A percentile compares a stretch with the other conserved stretches of the same genome.
Evolutionary conservation across 2,888 invertebrate species (phyloP).

Genomic region (Raillietiella orientalis): DNA sequence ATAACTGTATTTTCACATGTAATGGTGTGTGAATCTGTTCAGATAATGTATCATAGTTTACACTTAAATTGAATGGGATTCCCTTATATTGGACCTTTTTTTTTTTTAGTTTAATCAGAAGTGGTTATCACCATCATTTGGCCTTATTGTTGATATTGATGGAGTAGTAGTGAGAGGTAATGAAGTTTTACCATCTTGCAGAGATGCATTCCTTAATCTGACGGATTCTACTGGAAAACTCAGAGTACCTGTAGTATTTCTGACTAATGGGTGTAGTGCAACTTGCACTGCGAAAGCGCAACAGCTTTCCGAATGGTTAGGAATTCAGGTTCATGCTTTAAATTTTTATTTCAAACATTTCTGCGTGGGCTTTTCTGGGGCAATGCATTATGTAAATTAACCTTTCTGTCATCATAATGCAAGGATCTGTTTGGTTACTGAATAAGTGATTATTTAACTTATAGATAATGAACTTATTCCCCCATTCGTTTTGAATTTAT

Average conservation of each 20-base stretch:
- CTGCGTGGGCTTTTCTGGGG: too few relatives aligned
- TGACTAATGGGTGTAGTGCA: conserved; percentile 29
- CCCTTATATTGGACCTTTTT: too few relatives aligned
- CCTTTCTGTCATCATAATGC: too few relatives aligned
- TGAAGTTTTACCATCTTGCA: conserved; percentile 21
- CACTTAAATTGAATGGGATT: too few relatives aligned
- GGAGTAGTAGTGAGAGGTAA: conserved; percentile 27
- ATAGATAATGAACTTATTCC: conserved; percentile 2
- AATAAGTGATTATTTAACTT: conserved; percentile 1
- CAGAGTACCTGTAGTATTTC: conserved; percentile 23
- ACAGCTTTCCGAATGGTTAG: conserved; percentile 23
- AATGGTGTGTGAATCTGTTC: too few relatives aligned
- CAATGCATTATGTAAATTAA: too few relatives aligned
- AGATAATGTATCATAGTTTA: too few relatives aligned
- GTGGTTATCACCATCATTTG: conserved; percentile 19
- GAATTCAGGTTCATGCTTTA: conserved; percentile 15
- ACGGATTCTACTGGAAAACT: conserved; percentile 20
- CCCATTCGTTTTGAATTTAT: conserved; percentile 2
- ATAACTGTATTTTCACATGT: too few relatives aligned
- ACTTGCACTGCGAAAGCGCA: conserved; percentile 21
- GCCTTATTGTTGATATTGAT: conserved; percentile 30
- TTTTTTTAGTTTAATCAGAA: too few relatives aligned
- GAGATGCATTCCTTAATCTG: conserved; percentile 20
- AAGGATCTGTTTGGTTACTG: background rate
- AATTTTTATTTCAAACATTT: conserved; percentile 1